These are phyloP conservation scores for Pardosa pseudoannulata DNA, from an alignment of 2,888 invertebrate genomes.

Conservation along the genomic window DNA sequence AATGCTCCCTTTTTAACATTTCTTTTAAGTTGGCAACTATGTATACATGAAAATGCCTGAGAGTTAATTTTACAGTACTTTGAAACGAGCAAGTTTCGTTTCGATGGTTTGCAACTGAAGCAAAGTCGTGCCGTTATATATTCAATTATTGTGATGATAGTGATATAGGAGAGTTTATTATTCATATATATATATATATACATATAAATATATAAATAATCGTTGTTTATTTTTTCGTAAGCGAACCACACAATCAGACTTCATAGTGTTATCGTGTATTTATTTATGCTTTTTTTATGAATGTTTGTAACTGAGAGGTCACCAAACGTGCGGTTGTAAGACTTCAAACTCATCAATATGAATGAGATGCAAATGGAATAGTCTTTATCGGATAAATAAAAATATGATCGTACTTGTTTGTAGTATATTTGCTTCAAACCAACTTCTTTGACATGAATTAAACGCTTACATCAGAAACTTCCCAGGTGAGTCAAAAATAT, in stretches of 20 bases:
- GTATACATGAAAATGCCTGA: too few relatives aligned
- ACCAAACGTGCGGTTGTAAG: constrained; percentile 30
- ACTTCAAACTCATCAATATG: constrained; percentile 34
- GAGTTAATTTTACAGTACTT: constrained; percentile 5
- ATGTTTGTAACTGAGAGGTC: constrained; percentile 46
- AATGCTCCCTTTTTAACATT: too few relatives aligned
- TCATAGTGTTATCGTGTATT: constrained; percentile 25
- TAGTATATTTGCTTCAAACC: too few relatives aligned
- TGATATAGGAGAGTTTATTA: neutral
- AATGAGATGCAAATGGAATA: neutral
- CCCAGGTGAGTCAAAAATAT: too few relatives aligned
- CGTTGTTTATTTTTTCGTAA: constrained; percentile 7
- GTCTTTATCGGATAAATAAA: constrained; percentile 4
- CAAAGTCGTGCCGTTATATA: neutral
- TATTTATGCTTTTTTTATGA: constrained; percentile 39
- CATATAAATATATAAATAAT: neutral
- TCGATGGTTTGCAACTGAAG: neutral
- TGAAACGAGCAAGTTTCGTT: neutral
- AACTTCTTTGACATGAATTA: too few relatives aligned
- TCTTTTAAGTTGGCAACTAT: too few relatives aligned
- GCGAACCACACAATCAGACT: constrained; percentile 8
- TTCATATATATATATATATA: neutral
- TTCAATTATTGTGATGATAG: neutral
- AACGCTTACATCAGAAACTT: too few relatives aligned
- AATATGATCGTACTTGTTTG: too few relatives aligned